Percentiles rank a stretch among this genome's conserved stretches.
These are phyloP conservation scores for Lissonota sp. DNA, from an alignment of 2,888 invertebrate species.

Conservation along the genomic window DNA sequence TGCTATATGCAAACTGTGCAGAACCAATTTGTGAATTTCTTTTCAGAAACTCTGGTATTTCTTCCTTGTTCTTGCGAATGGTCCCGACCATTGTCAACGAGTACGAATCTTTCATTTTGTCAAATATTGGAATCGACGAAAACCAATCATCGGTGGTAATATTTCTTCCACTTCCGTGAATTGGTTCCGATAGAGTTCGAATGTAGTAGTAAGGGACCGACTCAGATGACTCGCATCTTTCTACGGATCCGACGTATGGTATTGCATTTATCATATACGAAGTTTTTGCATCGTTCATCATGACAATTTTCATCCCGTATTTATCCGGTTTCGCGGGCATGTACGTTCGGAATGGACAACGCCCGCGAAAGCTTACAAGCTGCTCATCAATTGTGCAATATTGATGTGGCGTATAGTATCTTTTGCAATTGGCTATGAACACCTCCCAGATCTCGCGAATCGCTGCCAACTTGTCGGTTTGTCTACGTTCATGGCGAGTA, in stretches of 20 bases:
- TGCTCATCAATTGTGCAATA: constrained; percentile 70
- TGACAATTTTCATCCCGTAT: constrained; percentile 70
- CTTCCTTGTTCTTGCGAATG: constrained; percentile 61
- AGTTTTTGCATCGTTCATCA: constrained; percentile 63
- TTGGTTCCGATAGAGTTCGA: constrained; percentile 59
- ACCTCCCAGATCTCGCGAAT: constrained; percentile 57
- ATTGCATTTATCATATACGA: constrained; percentile 57
- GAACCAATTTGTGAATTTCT: neutral
- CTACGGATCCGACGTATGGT: constrained; percentile 54
- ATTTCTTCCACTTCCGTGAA: constrained; percentile 56
- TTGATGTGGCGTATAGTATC: constrained; percentile 48
- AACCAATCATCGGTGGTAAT: constrained; percentile 70
- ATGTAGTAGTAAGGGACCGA: constrained; percentile 62
- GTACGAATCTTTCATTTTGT: constrained; percentile 59
- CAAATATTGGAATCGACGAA: constrained; percentile 60
- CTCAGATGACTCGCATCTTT: constrained; percentile 34
- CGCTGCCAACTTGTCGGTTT: constrained; percentile 54
- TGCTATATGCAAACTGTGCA: neutral
- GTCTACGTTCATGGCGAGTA: constrained; percentile 22
- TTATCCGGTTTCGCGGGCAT: constrained; percentile 69
- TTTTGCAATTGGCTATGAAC: constrained; percentile 56
- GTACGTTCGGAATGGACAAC: constrained; percentile 68
- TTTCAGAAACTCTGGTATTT: neutral
- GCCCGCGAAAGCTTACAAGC: constrained; percentile 68
- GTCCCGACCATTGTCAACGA: constrained; percentile 65